Evolutionary conservation across 2,888 invertebrate species (phyloP).

Genomic region (Glyphotaelius pellucidus): DNA sequence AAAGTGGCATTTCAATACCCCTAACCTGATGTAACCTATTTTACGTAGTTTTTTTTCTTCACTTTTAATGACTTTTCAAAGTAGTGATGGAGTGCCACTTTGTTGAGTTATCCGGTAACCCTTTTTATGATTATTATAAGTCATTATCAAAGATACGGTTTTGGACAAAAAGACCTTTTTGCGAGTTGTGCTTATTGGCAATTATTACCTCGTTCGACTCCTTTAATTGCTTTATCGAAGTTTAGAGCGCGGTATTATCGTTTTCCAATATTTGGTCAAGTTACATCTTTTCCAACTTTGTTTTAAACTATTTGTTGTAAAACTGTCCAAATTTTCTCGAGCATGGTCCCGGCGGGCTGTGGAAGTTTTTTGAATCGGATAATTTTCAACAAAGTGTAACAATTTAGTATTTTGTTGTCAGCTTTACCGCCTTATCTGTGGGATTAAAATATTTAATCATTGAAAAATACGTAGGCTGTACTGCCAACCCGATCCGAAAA

Average conservation of each 20-base stretch:
- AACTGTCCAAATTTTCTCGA: not conserved
- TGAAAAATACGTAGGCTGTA: not conserved
- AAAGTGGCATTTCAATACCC: too few species aligned
- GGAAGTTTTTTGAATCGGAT: constrained; percentile 6
- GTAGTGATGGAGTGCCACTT: too few species aligned
- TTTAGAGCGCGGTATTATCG: constrained; percentile 3
- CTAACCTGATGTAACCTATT: too few species aligned
- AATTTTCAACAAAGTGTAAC: constrained; percentile 2
- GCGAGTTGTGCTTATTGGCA: constrained; percentile 29
- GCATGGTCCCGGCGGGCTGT: not conserved
- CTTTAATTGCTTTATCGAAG: constrained; percentile 31
- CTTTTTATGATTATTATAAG: constrained; percentile 45
- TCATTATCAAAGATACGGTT: constrained; percentile 19
- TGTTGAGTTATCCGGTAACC: not conserved
- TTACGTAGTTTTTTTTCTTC: too few species aligned
- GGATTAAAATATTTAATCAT: constrained; percentile 2
- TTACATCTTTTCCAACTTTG: constrained; percentile 10
- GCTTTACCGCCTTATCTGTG: not conserved
- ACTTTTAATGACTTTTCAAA: too few species aligned
- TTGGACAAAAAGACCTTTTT: constrained; percentile 37
- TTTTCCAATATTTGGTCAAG: constrained; percentile 29
- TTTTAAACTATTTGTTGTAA: not conserved
- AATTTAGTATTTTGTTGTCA: not conserved
- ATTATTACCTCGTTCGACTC: constrained; percentile 39
- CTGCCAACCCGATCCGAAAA: not conserved